Evolutionary conservation across 2,888 invertebrate species (phyloP).

Genomic region (Hydrotaea diabolus): DNA sequence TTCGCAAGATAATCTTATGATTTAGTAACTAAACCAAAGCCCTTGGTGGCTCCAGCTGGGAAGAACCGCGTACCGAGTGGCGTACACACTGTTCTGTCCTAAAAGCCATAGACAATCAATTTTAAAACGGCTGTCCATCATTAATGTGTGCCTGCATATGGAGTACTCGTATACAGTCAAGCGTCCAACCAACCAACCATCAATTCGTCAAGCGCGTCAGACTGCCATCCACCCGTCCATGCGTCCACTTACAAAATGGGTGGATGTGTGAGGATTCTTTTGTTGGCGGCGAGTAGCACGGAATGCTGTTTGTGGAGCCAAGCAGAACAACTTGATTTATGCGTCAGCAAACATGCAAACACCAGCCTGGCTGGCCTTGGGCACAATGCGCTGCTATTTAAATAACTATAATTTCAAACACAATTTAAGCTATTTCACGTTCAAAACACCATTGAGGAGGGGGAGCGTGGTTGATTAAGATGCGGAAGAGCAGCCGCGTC

Average conservation of each 20-base stretch:
- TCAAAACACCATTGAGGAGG: not conserved
- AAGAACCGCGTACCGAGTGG: too few relatives aligned
- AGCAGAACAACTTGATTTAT: conserved; percentile 47
- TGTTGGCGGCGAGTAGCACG: not conserved
- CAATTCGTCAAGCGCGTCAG: not conserved
- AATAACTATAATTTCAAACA: conserved; percentile 54
- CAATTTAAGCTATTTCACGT: not conserved
- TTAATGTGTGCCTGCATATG: not conserved
- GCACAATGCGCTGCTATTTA: conserved; percentile 50
- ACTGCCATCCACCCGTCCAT: not conserved
- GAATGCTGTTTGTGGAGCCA: not conserved
- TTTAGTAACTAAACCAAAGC: not conserved
- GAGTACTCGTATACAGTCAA: not conserved
- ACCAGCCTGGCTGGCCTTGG: conserved; percentile 49
- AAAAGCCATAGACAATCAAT: conserved; percentile 63
- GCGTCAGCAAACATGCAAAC: conserved; percentile 53
- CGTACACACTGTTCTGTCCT: not conserved
- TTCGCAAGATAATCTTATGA: conserved; percentile 20
- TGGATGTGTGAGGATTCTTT: not conserved
- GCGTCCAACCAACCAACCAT: not conserved
- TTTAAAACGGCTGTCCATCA: conserved; percentile 66
- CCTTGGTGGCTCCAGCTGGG: not conserved
- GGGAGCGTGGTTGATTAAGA: not conserved
- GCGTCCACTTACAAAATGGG: not conserved
- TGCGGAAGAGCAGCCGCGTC: not conserved